Percentiles rank a stretch among this genome's conserved stretches.
Evolutionary conservation across 2,113 vertebrate species (phyloP).

Genomic region (Lepus americanus): DNA sequence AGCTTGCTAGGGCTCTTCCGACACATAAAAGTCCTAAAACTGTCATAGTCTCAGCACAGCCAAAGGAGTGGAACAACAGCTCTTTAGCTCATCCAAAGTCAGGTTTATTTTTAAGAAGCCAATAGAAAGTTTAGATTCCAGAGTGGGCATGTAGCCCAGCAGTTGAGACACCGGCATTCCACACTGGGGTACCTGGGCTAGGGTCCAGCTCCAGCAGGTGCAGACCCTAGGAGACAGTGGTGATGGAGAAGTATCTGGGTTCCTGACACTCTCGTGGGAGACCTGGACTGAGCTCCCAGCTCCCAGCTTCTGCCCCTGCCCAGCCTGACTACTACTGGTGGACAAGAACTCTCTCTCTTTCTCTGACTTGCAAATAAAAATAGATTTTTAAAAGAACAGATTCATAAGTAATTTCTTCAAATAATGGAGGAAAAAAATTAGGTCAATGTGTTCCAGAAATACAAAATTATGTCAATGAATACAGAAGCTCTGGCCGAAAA

Average conservation of each 20-base stretch:
- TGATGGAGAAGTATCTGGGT: too few relatives aligned
- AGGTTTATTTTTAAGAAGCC: slow-evolving; percentile 30
- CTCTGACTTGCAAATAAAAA: too few relatives aligned
- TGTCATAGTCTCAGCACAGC: slow-evolving; percentile 34
- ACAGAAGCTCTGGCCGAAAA: background rate
- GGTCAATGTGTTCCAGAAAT: slow-evolving; percentile 36
- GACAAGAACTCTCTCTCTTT: too few relatives aligned
- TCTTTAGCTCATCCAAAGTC: slow-evolving; percentile 20
- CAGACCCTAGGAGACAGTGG: too few relatives aligned
- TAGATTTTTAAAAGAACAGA: background rate
- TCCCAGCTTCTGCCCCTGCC: too few relatives aligned
- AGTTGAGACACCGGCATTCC: too few relatives aligned
- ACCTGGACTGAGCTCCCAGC: too few relatives aligned
- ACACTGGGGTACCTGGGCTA: too few relatives aligned
- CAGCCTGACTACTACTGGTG: too few relatives aligned
- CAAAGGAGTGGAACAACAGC: slow-evolving; percentile 32
- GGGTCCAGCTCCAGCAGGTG: too few relatives aligned
- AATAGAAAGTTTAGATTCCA: background rate
- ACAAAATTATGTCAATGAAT: background rate
- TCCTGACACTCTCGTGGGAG: too few relatives aligned
- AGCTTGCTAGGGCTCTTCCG: slow-evolving; percentile 11
- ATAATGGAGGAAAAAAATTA: slow-evolving; percentile 1
- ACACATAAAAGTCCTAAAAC: slow-evolving; percentile 59
- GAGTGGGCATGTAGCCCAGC: too few relatives aligned
- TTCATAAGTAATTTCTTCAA: slow-evolving; percentile 21